Evolutionary conservation across 2,888 invertebrate species (phyloP), one percentile per base, ranked within the genome.

Genomic region (Agonum fuliginosum): DNA sequence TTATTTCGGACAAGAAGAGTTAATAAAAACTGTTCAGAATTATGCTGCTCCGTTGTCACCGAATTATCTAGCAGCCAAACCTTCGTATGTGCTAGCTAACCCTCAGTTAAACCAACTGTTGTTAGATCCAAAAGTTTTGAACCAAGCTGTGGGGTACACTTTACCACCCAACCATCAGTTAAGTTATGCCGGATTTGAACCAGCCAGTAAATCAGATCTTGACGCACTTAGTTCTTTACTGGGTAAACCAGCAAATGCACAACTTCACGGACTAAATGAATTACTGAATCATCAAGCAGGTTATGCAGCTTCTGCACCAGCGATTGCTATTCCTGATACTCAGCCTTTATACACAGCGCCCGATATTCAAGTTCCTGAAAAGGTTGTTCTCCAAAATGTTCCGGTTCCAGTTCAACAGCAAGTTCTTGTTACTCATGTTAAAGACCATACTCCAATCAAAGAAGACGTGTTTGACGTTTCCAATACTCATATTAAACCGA

Each of bases 261-360:
- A 90, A 83, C 84, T 90, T 17, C 86, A 89, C 80, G 89, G 89
- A 0, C 83, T 90, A 0, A 87, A 88, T 48, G 86, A 88, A 76
- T 81, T 90, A 2, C 80, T 90, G 48, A 72, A 51, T 5, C 67
- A 75, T 12, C 76, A 77, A 22, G 51, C 43, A 22, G 30, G 34
- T 19, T 74, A 72, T 12, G 58, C 58, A 30, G 5, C 27, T 30
- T 62, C 58, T 30, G 58, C 30, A n/a, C 5, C 19, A 58, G 14
- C n/a, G 3, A 48, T 30, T 19, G 48, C 69, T 34, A 20, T 62
- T 27, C 46, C 62, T 3, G 46, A 62, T 27, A 4, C 58, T 17
- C 62, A 58, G 8, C 20, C 1, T 41, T n/a, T n/a, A n/a, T n/a
- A n/a, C n/a, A n/a, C n/a, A n/a, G n/a, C n/a, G n/a, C n/a, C n/a